A percentile compares a stretch with the other conserved stretches of the same genome.
Conservation (phyloP, 2,888 invertebrate species). For the Hecatera dysodea region DNA sequence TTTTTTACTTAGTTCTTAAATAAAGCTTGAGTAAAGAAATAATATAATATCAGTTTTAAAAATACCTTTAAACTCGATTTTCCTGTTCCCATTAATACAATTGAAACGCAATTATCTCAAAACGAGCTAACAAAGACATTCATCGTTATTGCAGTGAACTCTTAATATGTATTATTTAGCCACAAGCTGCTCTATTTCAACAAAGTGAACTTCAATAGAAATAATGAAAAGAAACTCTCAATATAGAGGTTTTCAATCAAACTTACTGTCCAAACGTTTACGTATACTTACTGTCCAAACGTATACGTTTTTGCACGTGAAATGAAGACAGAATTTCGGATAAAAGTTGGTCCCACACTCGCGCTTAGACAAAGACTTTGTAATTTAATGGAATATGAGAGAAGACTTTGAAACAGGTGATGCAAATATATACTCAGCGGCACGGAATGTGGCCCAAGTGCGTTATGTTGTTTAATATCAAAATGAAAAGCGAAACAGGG, state of each 20-base stretch:
- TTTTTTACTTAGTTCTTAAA: too few relatives aligned
- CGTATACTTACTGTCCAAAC: too few relatives aligned
- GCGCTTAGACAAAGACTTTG: conserved; percentile 23
- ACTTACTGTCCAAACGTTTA: conserved; percentile 4
- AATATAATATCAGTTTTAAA: too few relatives aligned
- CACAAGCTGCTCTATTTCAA: not conserved
- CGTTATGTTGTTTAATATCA: too few relatives aligned
- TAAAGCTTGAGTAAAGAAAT: too few relatives aligned
- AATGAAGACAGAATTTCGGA: conserved; percentile 22
- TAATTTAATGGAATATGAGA: conserved; percentile 33
- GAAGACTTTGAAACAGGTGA: conserved; percentile 13
- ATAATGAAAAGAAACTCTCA: not conserved
- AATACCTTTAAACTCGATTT: too few relatives aligned
- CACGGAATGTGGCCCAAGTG: too few relatives aligned
- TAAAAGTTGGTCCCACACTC: conserved; percentile 15
- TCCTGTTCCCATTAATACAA: too few relatives aligned
- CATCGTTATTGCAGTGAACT: too few relatives aligned
- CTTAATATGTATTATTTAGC: not conserved
- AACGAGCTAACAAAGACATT: too few relatives aligned
- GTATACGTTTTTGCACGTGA: not conserved
- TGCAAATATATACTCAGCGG: conserved; percentile 49
- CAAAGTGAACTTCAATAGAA: not conserved
- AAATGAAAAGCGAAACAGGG: too few relatives aligned
- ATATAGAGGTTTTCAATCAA: conserved; percentile 26
- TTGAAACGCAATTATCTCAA: too few relatives aligned